A percentile compares a stretch with the other conserved stretches of the same genome.
Conservation (phyloP, 2,113 vertebrate genomes). For the Parotia lawesii region DNA sequence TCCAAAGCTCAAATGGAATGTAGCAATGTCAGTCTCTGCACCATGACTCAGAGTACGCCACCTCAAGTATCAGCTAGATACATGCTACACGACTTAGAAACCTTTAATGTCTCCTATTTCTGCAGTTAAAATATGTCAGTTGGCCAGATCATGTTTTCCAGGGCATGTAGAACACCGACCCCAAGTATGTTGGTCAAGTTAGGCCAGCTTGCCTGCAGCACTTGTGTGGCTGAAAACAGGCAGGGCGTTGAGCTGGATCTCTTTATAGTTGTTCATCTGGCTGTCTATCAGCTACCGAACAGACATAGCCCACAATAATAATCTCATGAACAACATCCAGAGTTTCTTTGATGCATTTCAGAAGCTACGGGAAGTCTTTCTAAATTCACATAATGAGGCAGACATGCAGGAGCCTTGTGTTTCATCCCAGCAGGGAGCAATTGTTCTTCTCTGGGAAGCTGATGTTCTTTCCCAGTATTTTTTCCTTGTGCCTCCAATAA, state of each 20-base stretch:
- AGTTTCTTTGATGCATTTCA: neutral
- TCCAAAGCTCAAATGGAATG: neutral
- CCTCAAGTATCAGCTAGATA: neutral
- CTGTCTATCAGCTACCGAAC: neutral
- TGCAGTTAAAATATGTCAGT: neutral
- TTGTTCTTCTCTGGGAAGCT: neutral
- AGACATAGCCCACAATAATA: neutral
- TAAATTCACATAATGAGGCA: constrained; percentile 17
- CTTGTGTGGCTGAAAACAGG: neutral
- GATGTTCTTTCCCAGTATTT: neutral
- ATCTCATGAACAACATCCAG: neutral
- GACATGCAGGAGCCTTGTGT: neutral
- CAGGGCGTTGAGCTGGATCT: neutral
- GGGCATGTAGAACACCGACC: neutral
- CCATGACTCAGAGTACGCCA: rapidly evolving
- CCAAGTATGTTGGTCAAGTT: neutral
- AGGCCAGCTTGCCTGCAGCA: neutral
- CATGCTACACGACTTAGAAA: neutral
- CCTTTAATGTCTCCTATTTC: neutral
- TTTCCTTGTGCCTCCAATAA: neutral
- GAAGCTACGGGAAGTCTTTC: neutral
- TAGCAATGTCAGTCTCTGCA: neutral
- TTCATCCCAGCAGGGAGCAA: neutral
- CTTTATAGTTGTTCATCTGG: neutral
- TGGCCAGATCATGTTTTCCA: neutral